A percentile compares a stretch with the other conserved stretches of the same genome.
Conservation (phyloP, 2,888 invertebrate genomes). For the Celastrina argiolus region DNA sequence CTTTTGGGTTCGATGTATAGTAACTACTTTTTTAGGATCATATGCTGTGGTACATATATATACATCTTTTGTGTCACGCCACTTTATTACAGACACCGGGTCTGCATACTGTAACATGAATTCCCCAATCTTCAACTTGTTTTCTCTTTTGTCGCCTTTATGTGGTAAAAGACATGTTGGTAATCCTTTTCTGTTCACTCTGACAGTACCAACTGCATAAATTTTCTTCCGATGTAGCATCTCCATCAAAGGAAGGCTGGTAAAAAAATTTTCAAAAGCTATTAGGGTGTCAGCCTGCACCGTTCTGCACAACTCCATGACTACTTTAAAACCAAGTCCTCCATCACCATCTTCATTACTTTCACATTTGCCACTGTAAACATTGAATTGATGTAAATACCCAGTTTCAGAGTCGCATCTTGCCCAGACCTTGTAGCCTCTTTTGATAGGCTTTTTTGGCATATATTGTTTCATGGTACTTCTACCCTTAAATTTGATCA, state of each 20-base stretch:
- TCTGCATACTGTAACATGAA: not conserved
- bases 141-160: constrained; percentile 35
- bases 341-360: constrained; percentile 30
- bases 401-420: constrained; percentile 13
- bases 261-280: constrained; percentile 44
- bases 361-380: constrained; percentile 38
- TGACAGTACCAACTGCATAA: constrained; percentile 39
- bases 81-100: constrained; percentile 1
- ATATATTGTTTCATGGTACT: constrained; percentile 35
- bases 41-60: constrained; percentile 5
- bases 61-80: constrained; percentile 1
- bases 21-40: not conserved
- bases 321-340: constrained; percentile 35
- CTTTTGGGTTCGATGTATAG: constrained; percentile 3
- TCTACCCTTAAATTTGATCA: constrained; percentile 34
- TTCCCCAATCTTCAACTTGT: not conserved
- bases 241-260: constrained; percentile 36
- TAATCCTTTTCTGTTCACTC: constrained; percentile 37
- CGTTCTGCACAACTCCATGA: constrained; percentile 26
- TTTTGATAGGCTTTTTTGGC: constrained; percentile 25
- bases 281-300: constrained; percentile 36
- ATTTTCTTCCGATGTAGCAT: constrained; percentile 35
- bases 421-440: constrained; percentile 5
- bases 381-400: constrained; percentile 33
- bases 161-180: constrained; percentile 41